Evolutionary conservation across 2,113 vertebrate genomes (phyloP).

Genomic region (Puma concolor): DNA sequence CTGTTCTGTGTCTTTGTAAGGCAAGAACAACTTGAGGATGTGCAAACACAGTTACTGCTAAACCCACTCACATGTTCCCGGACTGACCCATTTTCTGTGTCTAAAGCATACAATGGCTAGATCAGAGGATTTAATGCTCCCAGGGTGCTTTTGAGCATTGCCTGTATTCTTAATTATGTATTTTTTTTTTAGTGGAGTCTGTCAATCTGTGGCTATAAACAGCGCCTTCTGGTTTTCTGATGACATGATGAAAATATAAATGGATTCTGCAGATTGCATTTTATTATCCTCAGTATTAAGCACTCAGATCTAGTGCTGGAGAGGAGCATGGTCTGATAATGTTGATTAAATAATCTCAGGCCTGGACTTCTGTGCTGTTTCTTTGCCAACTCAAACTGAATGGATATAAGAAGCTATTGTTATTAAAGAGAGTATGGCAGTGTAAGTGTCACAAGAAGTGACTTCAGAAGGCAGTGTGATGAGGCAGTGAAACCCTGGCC

Average conservation of each 20-base stretch:
- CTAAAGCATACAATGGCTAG: neutral
- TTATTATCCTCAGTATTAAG: slow-evolving; percentile 69
- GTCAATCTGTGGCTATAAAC: slow-evolving; percentile 77
- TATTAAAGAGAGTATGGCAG: neutral
- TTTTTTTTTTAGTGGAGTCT: slow-evolving; percentile 46
- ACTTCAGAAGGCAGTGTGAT: neutral
- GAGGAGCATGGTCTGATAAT: slow-evolving; percentile 45
- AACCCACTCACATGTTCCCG: neutral
- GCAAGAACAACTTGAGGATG: neutral
- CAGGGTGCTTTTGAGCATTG: slow-evolving; percentile 41
- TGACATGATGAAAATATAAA: slow-evolving; percentile 78
- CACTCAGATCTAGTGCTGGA: slow-evolving; percentile 46
- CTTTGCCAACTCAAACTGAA: slow-evolving; percentile 49
- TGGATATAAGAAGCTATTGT: neutral
- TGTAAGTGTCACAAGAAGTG: neutral
- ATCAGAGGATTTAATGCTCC: slow-evolving; percentile 29
- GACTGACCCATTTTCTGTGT: slow-evolving; percentile 59
- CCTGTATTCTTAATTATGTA: slow-evolving; percentile 68
- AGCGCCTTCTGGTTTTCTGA: slow-evolving; percentile 77
- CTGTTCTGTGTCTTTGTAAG: neutral
- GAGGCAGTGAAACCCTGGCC: neutral
- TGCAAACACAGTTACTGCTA: neutral
- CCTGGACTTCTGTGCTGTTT: slow-evolving; percentile 60
- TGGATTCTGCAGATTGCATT: slow-evolving; percentile 77
- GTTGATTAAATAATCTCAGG: slow-evolving; percentile 66